Conservation (phyloP, 37 sponge, comb jelly and placozoan species). For the Axinella damicornis region DNA sequence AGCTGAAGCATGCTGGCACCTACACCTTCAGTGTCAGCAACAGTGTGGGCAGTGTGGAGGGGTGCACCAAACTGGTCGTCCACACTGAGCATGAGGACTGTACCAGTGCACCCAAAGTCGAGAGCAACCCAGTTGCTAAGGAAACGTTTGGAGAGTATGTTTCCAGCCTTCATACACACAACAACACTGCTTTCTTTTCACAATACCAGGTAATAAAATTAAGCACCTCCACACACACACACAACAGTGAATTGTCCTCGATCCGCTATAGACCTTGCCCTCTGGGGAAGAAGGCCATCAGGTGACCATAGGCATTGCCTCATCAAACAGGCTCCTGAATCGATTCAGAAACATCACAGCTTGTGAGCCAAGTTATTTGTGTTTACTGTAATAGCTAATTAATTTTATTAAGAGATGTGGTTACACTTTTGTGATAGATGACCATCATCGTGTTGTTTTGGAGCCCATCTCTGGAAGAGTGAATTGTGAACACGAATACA, state of each 20-base stretch:
- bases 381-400: not conserved
- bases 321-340: slow-evolving; percentile 31
- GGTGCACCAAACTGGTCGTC: slow-evolving; percentile 32
- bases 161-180: slow-evolving; percentile 2
- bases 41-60: slow-evolving; percentile 33
- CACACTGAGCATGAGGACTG: not conserved
- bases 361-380: slow-evolving; percentile 28
- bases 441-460: slow-evolving; percentile 45
- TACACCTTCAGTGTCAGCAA: slow-evolving; percentile 52
- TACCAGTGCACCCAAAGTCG: not conserved
- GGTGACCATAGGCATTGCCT: not conserved
- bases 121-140: slow-evolving; percentile 4
- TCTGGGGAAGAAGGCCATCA: slow-evolving; percentile 22
- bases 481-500: slow-evolving; percentile 42
- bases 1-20: slow-evolving; percentile 15
- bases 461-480: slow-evolving; percentile 6
- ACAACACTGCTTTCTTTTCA: slow-evolving; percentile 20
- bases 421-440: slow-evolving; percentile 40
- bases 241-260: not conserved
- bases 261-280: not conserved
- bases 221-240: no score
- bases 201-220: slow-evolving; percentile 28
- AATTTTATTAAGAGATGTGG: not conserved
- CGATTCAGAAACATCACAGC: slow-evolving; percentile 52
- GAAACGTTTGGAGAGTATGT: slow-evolving; percentile 42